These are phyloP conservation scores for Edolisoma coerulescens DNA, from an alignment of 2,113 vertebrate genomes.

Conservation along the genomic window DNA sequence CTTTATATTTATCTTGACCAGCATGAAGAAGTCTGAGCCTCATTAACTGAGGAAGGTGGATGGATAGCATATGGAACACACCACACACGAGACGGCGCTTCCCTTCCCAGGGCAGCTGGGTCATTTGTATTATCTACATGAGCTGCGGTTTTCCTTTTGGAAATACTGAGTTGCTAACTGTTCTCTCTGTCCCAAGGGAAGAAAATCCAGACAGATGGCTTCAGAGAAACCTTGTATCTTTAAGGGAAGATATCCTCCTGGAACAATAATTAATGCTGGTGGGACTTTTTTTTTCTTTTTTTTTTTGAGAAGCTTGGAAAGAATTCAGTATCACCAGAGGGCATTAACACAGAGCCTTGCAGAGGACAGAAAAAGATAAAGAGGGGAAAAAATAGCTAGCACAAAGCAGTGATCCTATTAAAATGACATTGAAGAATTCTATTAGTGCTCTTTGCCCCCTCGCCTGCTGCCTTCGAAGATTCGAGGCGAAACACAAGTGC, in stretches of 20 bases:
- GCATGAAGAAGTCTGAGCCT: conserved; percentile 14
- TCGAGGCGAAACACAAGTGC: background rate
- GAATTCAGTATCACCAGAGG: conserved; percentile 51
- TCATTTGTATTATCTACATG: background rate
- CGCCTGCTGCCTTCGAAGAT: conserved; percentile 22
- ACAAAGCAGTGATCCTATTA: conserved; percentile 44
- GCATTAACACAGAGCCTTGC: conserved; percentile 39
- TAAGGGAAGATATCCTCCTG: conserved; percentile 28
- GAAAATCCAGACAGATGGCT: conserved; percentile 35
- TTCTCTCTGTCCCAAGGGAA: conserved; percentile 5
- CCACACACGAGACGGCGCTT: background rate
- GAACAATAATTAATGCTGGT: conserved; percentile 51
- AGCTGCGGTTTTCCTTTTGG: conserved; percentile 13
- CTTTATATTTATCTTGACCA: conserved; percentile 48
- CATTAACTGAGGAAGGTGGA: conserved; percentile 54
- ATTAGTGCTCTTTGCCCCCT: conserved; percentile 47
- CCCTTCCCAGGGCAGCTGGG: conserved; percentile 37
- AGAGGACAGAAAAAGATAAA: conserved; percentile 43
- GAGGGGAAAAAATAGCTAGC: background rate
- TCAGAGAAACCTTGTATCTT: conserved; percentile 46
- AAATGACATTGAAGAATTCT: conserved; percentile 52
- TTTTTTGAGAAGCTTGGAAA: conserved; percentile 6
- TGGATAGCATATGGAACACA: conserved; percentile 21
- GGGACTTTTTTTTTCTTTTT: background rate
- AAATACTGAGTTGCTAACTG: conserved; percentile 17